phyloP scores from a whole-genome alignment of 1,140 invertebrate genomes.

The Colletes gigas region DNA sequence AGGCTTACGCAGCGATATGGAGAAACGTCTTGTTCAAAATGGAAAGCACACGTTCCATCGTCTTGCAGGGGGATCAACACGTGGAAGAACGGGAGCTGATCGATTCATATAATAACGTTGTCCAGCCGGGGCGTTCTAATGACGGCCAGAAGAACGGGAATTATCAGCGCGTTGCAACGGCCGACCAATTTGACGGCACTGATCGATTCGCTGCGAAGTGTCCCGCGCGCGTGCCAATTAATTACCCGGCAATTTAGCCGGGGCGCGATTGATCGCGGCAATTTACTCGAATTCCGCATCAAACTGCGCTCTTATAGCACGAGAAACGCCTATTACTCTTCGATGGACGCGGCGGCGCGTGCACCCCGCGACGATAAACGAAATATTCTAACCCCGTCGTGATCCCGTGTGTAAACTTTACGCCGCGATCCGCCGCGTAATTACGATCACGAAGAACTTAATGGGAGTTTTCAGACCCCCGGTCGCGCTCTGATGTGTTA shows the following conservation, averaged over 20 bases:
- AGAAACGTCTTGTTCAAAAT: too few species aligned
- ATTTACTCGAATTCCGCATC: slow-evolving; percentile 34
- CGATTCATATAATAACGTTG: slow-evolving; percentile 7
- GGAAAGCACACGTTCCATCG: neutral
- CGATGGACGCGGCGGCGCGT: neutral
- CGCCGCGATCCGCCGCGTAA: neutral
- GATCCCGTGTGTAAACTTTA: neutral
- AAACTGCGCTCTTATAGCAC: slow-evolving; percentile 14
- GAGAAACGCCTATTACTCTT: slow-evolving; percentile 39
- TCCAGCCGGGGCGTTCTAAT: neutral
- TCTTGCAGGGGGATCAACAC: neutral
- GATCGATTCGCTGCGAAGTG: slow-evolving; percentile 30
- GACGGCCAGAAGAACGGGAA: slow-evolving; percentile 10
- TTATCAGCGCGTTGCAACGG: slow-evolving; percentile 1
- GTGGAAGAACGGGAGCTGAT: neutral
- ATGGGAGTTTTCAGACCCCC: slow-evolving; percentile 25
- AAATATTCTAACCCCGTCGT: neutral
- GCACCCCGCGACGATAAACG: slow-evolving; percentile 5
- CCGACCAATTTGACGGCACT: neutral
- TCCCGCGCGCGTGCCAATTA: slow-evolving; percentile 32
- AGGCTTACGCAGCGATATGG: too few species aligned
- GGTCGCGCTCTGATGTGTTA: slow-evolving; percentile 28
- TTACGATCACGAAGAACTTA: slow-evolving; percentile 38
- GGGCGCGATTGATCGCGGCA: slow-evolving; percentile 33
- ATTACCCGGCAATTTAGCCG: slow-evolving; percentile 32